These are phyloP conservation scores for Malurus melanocephalus DNA, from an alignment of 2,113 vertebrate genomes.

Conservation along the genomic window DNA sequence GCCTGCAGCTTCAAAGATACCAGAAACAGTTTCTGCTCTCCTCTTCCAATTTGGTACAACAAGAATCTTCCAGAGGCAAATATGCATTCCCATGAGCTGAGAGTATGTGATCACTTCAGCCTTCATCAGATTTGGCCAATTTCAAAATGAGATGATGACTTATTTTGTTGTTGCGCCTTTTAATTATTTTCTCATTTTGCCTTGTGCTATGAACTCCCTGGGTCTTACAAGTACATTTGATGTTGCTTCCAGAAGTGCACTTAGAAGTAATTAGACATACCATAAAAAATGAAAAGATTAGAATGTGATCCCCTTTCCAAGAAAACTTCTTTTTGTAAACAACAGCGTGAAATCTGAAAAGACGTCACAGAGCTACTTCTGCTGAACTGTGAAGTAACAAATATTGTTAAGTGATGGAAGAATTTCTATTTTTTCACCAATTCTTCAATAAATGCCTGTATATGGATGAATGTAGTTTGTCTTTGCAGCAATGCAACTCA, in stretches of 20 bases:
- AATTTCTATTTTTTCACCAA: not conserved
- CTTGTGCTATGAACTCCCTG: not conserved
- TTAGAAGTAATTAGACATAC: constrained; percentile 5
- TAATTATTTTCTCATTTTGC: constrained; percentile 25
- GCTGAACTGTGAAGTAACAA: not conserved
- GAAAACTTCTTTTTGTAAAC: not conserved
- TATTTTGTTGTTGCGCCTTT: not conserved
- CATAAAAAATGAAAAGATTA: not conserved
- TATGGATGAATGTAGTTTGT: not conserved
- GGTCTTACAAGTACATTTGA: not conserved
- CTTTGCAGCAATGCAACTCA: not conserved
- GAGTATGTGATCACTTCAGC: not conserved
- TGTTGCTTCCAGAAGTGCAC: not conserved
- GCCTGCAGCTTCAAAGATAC: constrained; percentile 7
- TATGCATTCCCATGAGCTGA: not conserved
- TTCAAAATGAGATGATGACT: constrained; percentile 14
- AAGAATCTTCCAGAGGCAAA: not conserved
- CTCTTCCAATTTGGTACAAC: not conserved
- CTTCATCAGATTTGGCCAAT: constrained; percentile 11
- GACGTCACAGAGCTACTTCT: not conserved
- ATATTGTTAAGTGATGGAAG: not conserved
- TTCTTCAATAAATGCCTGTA: not conserved
- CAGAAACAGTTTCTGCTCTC: not conserved
- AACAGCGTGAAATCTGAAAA: not conserved
- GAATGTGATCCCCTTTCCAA: not conserved